Percentiles rank a stretch among this genome's conserved stretches.
These are phyloP conservation scores for Varanus salvator DNA, from an alignment of 2,113 vertebrate species.

Conservation along the genomic window DNA sequence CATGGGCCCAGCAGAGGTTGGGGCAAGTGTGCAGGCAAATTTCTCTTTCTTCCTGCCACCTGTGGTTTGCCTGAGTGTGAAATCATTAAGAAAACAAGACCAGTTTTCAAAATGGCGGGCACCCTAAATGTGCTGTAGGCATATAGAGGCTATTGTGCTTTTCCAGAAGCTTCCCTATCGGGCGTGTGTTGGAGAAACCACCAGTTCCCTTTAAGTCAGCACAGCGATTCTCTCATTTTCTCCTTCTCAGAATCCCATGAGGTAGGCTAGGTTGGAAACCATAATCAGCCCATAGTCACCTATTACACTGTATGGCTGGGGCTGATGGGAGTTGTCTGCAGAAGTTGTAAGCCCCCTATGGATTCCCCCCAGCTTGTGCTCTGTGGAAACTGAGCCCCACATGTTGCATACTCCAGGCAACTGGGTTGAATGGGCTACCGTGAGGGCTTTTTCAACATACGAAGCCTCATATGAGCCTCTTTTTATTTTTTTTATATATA, in stretches of 20 bases:
- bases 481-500: no score
- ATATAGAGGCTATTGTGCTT: neutral
- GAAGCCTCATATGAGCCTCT: neutral
- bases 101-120: neutral
- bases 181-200: neutral
- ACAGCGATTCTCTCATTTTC: slow-evolving; percentile 20
- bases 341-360: neutral
- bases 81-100: no score
- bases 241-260: neutral
- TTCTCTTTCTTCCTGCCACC: neutral
- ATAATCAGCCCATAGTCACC: neutral
- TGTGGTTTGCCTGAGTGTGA: neutral
- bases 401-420: neutral
- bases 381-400: neutral
- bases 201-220: neutral
- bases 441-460: neutral
- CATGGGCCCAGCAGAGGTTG: neutral
- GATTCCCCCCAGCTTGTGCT: neutral
- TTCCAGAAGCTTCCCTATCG: neutral
- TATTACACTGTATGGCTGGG: neutral
- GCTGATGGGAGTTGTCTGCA: neutral
- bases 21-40: neutral
- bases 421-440: neutral
- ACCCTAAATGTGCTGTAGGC: neutral
- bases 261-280: neutral